phyloP scores from a whole-genome alignment of 2,797 vertebrate species.

The Antrozous pallidus region DNA sequence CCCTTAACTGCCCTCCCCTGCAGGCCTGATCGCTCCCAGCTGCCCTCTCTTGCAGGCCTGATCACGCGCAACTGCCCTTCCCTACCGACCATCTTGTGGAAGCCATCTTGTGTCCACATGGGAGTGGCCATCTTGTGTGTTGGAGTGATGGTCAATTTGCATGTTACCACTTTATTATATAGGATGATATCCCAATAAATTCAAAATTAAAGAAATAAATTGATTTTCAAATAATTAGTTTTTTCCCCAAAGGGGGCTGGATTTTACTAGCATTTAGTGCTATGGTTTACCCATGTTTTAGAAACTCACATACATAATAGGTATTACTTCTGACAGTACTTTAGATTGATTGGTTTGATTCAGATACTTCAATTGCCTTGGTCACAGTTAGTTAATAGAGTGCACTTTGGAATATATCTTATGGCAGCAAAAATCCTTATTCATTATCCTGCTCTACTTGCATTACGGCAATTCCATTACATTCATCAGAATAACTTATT shows the following conservation, averaged over 20 bases:
- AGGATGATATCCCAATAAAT: background rate
- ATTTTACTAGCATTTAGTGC: background rate
- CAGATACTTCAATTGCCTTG: constrained; percentile 2
- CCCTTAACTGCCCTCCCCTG: too few relatives aligned
- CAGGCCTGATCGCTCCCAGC: too few relatives aligned
- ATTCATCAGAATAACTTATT: constrained; percentile 13
- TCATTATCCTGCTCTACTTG: background rate
- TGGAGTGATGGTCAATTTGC: too few relatives aligned
- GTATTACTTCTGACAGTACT: background rate
- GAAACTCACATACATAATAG: background rate
- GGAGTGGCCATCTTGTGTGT: too few relatives aligned
- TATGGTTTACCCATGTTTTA: background rate
- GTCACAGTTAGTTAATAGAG: constrained; percentile 38
- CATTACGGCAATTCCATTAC: background rate
- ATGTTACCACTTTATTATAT: too few relatives aligned
- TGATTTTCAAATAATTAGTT: constrained; percentile 1
- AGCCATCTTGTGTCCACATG: too few relatives aligned
- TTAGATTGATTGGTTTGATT: constrained; percentile 14
- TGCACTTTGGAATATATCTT: background rate
- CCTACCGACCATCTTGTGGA: too few relatives aligned
- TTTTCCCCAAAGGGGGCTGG: background rate
- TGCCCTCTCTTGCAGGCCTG: too few relatives aligned
- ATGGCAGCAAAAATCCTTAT: constrained; percentile 31
- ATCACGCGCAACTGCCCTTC: too few relatives aligned
- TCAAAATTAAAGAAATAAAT: background rate